These are phyloP conservation scores for Halcyon smyrnensis DNA, from an alignment of 2,797 vertebrate species.

Conservation along the genomic window DNA sequence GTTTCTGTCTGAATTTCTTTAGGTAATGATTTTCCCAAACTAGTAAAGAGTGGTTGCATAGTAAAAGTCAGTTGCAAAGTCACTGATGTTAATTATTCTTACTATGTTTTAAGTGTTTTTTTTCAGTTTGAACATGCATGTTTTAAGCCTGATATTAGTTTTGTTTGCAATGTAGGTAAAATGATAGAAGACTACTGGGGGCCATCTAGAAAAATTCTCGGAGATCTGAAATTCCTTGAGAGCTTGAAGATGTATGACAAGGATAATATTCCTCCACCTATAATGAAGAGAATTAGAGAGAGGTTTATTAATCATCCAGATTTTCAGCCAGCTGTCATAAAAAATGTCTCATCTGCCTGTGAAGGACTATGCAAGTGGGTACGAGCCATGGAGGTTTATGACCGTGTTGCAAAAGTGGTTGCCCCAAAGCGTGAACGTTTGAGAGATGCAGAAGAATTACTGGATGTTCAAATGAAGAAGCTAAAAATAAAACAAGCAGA, in stretches of 20 bases:
- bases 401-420: slow-evolving; percentile 90
- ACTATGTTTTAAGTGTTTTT: not conserved
- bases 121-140: not conserved
- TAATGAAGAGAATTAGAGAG: slow-evolving; percentile 91
- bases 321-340: slow-evolving; percentile 90
- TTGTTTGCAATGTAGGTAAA: slow-evolving; percentile 83
- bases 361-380: slow-evolving; percentile 97
- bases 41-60: not conserved
- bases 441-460: slow-evolving; percentile 82
- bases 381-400: slow-evolving; percentile 92
- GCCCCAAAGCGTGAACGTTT: slow-evolving; percentile 89
- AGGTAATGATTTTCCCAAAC: not conserved
- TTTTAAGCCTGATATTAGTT: not conserved
- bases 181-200: slow-evolving; percentile 96
- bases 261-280: slow-evolving; percentile 86
- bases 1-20: not conserved
- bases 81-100: not conserved
- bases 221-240: slow-evolving; percentile 92
- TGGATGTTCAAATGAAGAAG: slow-evolving; percentile 84
- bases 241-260: slow-evolving; percentile 89
- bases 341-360: slow-evolving; percentile 93
- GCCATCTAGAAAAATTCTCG: slow-evolving; percentile 91
- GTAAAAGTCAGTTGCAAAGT: not conserved
- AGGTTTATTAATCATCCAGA: slow-evolving; percentile 89
- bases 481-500: slow-evolving; percentile 86